Evolutionary conservation across 2,113 vertebrate species (phyloP).

Genomic region (Mixornis gularis): DNA sequence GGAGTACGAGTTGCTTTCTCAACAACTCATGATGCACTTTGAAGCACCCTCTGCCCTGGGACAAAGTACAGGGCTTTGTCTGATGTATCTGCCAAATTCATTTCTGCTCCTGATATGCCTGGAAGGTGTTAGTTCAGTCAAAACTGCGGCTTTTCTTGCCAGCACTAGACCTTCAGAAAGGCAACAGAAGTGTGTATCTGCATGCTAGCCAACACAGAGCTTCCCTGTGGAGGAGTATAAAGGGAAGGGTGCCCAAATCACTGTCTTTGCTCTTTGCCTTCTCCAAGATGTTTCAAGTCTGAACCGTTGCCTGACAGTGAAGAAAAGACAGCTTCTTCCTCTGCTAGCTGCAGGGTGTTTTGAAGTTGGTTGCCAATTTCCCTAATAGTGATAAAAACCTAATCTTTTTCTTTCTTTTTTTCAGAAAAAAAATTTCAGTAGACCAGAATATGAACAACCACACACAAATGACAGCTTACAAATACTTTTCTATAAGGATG

Average conservation of each 20-base stretch:
- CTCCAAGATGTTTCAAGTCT: neutral
- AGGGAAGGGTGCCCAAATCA: neutral
- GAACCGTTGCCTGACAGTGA: neutral
- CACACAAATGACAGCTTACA: neutral
- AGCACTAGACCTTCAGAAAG: neutral
- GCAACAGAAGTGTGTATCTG: neutral
- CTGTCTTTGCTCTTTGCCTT: neutral
- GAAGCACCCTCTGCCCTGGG: neutral
- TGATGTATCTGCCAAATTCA: fast-evolving
- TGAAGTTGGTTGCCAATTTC: neutral
- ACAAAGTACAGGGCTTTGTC: fast-evolving
- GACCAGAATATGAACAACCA: neutral
- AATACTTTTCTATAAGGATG: neutral
- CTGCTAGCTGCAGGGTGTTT: neutral
- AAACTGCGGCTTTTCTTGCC: neutral
- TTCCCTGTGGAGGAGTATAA: neutral
- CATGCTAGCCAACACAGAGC: neutral
- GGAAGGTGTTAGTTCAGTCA: neutral
- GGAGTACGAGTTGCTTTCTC: neutral
- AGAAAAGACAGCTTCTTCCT: neutral
- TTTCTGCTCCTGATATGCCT: neutral
- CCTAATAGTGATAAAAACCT: neutral
- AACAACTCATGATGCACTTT: neutral
- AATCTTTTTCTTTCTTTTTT: neutral
- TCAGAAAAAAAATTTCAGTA: neutral